Conservation (phyloP, 2,113 vertebrate species). For the Corythoichthys intestinalis region DNA sequence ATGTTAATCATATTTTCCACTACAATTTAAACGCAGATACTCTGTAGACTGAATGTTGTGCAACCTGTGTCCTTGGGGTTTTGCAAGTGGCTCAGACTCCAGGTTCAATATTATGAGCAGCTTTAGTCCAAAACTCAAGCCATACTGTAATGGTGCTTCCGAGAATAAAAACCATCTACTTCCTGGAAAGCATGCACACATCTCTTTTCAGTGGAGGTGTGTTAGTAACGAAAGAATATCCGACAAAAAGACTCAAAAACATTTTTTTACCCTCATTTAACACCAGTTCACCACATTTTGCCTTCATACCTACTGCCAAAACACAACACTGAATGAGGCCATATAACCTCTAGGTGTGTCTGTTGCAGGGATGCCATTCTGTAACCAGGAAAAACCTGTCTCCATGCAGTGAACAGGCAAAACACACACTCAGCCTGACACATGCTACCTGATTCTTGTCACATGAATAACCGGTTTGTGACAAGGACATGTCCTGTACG, state of each 20-base stretch:
- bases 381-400: conserved; percentile 69
- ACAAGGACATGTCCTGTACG: not conserved
- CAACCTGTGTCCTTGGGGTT: conserved; percentile 8
- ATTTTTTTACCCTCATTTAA: not conserved
- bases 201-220: not conserved
- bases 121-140: not conserved
- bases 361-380: conserved; percentile 41
- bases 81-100: conserved; percentile 28
- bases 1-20: not conserved
- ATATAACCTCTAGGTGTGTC: conserved; percentile 45
- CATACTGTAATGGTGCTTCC: not conserved
- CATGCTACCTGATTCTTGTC: conserved; percentile 16
- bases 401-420: conserved; percentile 22
- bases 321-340: conserved; percentile 21
- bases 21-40: not conserved
- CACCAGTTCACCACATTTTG: conserved; percentile 1
- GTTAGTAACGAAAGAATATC: not conserved
- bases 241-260: not conserved
- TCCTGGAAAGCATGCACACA: not conserved
- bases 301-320: conserved; percentile 31
- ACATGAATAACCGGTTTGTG: conserved; percentile 50
- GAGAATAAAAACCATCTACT: not conserved
- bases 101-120: conserved; percentile 14
- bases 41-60: conserved; percentile 2
- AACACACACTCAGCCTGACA: conserved; percentile 37